Conservation (phyloP, 2,797 vertebrate species). For the Manis crassicaudata region DNA sequence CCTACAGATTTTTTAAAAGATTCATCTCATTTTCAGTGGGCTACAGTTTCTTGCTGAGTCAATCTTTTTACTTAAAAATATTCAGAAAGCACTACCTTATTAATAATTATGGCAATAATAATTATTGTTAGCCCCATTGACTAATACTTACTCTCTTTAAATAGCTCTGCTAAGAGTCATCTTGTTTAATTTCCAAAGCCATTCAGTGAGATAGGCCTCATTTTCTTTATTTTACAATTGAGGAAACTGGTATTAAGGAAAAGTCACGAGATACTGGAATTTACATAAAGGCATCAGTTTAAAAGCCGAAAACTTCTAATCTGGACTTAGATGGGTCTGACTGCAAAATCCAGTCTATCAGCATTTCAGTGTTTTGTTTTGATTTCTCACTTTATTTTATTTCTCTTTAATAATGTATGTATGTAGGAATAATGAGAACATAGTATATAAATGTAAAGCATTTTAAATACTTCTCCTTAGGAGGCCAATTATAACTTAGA, state of each 20-base stretch:
- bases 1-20: constrained; percentile 8
- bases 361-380: neutral
- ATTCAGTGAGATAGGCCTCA: neutral
- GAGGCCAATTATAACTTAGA: neutral
- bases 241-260: neutral
- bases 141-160: neutral
- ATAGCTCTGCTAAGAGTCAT: neutral
- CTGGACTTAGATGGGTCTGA: neutral
- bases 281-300: neutral
- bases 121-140: neutral
- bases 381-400: neutral
- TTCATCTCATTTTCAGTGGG: neutral
- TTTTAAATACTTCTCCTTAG: neutral
- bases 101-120: neutral
- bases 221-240: neutral
- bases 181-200: constrained; percentile 27
- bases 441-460: neutral
- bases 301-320: neutral
- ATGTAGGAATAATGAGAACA: neutral
- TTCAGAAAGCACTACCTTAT: neutral
- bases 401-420: neutral
- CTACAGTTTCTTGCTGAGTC: neutral
- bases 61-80: neutral
- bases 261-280: neutral
- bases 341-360: neutral